phyloP scores from a whole-genome alignment of 2,113 vertebrate genomes.

The Ceyx melanurus region DNA sequence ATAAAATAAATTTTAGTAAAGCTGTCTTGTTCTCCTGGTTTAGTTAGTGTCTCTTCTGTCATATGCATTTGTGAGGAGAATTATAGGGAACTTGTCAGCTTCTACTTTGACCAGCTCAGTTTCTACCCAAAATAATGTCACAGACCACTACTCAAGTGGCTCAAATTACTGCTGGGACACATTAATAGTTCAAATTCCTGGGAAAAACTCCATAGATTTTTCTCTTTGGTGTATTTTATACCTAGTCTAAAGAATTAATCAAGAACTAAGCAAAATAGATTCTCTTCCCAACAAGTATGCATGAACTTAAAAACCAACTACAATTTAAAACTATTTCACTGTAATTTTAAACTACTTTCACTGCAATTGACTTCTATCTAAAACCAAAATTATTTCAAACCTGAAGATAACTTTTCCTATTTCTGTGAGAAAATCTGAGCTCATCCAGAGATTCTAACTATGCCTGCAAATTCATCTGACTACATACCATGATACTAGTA shows the following conservation, averaged over 20 bases:
- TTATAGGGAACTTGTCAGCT: background rate
- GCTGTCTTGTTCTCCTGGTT: constrained; percentile 4
- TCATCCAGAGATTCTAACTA: background rate
- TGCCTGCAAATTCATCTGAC: background rate
- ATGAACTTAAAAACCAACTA: background rate
- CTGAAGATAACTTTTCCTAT: background rate
- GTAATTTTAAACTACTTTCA: background rate
- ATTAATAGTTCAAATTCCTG: background rate
- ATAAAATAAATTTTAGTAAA: background rate
- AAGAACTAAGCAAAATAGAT: background rate
- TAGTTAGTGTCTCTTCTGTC: constrained; percentile 17
- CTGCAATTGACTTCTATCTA: background rate
- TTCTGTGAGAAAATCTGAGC: background rate
- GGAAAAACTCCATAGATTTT: background rate
- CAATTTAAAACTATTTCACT: too few relatives aligned
- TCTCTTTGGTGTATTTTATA: background rate
- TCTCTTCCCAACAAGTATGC: background rate
- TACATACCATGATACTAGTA: background rate
- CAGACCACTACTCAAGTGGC: background rate
- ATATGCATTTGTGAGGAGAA: background rate
- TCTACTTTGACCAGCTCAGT: background rate
- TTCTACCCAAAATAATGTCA: background rate
- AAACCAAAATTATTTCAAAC: background rate
- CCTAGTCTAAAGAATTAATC: background rate
- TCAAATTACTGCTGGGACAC: background rate